A percentile compares a stretch with the other conserved stretches of the same genome.
phyloP scores from a whole-genome alignment of 2,113 vertebrate species.

The Camelus dromedarius region DNA sequence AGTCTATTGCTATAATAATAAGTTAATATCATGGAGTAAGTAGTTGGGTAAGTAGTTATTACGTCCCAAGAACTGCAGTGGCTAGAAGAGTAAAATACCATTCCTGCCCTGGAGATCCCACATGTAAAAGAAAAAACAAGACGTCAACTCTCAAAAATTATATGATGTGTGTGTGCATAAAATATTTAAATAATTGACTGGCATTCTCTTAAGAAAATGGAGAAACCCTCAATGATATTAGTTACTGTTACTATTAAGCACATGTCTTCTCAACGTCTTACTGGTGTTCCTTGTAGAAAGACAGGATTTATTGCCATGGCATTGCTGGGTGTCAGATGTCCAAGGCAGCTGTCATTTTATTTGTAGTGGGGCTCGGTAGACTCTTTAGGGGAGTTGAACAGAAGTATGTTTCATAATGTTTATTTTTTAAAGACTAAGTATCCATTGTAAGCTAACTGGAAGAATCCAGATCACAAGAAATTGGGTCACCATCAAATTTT shows the following conservation, averaged over 20 bases:
- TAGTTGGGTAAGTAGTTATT: constrained; percentile 13
- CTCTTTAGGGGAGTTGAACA: background rate
- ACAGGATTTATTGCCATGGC: background rate
- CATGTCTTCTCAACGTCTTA: background rate
- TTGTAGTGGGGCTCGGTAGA: background rate
- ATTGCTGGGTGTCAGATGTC: background rate
- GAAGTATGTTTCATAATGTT: background rate
- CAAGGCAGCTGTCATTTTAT: background rate
- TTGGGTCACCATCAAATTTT: constrained; percentile 16
- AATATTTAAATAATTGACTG: background rate
- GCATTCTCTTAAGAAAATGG: background rate
- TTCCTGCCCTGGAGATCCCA: background rate
- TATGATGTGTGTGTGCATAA: background rate
- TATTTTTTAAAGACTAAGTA: constrained; percentile 1
- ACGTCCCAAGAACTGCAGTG: background rate
- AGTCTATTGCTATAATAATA: background rate
- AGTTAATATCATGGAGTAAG: background rate
- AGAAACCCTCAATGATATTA: background rate
- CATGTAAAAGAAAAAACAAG: background rate
- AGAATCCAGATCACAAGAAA: constrained; percentile 54
- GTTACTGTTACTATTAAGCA: background rate
- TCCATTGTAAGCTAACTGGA: background rate
- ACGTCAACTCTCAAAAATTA: background rate
- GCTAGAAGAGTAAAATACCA: background rate
- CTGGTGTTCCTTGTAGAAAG: background rate